These are phyloP conservation scores for Cryptus armator DNA, from an alignment of 2,888 invertebrate genomes.

Conservation along the genomic window DNA sequence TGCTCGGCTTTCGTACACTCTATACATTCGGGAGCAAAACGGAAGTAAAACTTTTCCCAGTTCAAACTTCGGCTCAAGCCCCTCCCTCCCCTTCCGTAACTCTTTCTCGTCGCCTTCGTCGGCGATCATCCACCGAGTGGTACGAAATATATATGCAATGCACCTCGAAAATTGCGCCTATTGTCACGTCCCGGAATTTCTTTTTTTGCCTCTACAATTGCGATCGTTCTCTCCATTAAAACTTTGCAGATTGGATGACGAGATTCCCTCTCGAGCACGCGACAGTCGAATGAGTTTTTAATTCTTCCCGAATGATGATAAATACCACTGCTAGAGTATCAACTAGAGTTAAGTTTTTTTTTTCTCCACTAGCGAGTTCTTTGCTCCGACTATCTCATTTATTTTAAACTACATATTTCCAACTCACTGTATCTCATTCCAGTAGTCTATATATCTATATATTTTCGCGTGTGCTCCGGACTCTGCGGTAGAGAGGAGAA, in stretches of 20 bases:
- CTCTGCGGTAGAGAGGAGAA: neutral
- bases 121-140: slow-evolving; percentile 1
- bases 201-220: slow-evolving; percentile 2
- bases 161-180: slow-evolving; percentile 51
- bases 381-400: slow-evolving; percentile 10
- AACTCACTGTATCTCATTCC: neutral
- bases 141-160: slow-evolving; percentile 4
- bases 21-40: slow-evolving; percentile 20
- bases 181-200: slow-evolving; percentile 38
- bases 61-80: slow-evolving; percentile 45
- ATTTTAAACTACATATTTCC: slow-evolving; percentile 11
- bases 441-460: neutral
- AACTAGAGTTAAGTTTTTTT: neutral
- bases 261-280: neutral
- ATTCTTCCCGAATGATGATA: neutral
- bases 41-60: slow-evolving; percentile 47
- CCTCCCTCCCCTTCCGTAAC: slow-evolving; percentile 4
- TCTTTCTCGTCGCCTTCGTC: neutral
- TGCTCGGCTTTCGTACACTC: neutral
- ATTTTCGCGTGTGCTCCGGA: neutral
- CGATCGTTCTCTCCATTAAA: slow-evolving; percentile 55
- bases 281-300: neutral
- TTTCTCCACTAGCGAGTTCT: neutral
- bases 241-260: slow-evolving; percentile 49
- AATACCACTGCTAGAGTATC: neutral